These are phyloP conservation scores for Argynnis bischoffii DNA, from an alignment of 2,888 invertebrate species.

Conservation along the genomic window DNA sequence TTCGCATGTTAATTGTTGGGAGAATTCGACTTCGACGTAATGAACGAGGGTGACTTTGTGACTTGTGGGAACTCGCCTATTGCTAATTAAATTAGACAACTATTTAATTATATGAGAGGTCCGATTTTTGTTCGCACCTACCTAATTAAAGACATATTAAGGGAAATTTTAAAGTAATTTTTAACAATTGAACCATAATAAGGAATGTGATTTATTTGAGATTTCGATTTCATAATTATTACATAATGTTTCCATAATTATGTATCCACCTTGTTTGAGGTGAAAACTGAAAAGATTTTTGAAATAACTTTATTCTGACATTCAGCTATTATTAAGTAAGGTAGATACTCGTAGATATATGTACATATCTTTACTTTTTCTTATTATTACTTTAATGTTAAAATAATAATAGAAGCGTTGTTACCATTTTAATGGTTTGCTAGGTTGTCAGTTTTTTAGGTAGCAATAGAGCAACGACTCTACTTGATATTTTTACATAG, in stretches of 20 bases:
- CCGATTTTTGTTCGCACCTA: conserved; percentile 57
- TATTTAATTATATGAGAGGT: conserved; percentile 68
- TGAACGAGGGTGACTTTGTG: conserved; percentile 72
- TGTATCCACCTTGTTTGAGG: not conserved
- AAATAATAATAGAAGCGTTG: too few species aligned
- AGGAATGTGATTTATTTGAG: conserved; percentile 29
- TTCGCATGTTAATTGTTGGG: conserved; percentile 74
- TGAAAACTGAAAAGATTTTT: conserved; percentile 28
- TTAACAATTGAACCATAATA: conserved; percentile 22
- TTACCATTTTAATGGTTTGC: too few species aligned
- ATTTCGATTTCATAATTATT: conserved; percentile 6
- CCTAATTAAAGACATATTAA: conserved; percentile 29
- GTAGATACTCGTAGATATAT: too few species aligned
- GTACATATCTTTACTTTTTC: too few species aligned
- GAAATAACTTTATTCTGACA: conserved; percentile 25
- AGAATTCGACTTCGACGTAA: conserved; percentile 63
- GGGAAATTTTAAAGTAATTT: conserved; percentile 26
- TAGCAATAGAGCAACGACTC: too few species aligned
- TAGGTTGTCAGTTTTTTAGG: too few species aligned
- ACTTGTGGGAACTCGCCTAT: conserved; percentile 77
- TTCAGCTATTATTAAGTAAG: not conserved
- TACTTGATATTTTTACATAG: too few species aligned
- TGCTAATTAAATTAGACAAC: conserved; percentile 81
- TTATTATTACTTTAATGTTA: too few species aligned
- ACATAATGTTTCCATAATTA: conserved; percentile 16